Conservation (phyloP, 2,797 vertebrate genomes). For the Rhyacichthys aspro region DNA sequence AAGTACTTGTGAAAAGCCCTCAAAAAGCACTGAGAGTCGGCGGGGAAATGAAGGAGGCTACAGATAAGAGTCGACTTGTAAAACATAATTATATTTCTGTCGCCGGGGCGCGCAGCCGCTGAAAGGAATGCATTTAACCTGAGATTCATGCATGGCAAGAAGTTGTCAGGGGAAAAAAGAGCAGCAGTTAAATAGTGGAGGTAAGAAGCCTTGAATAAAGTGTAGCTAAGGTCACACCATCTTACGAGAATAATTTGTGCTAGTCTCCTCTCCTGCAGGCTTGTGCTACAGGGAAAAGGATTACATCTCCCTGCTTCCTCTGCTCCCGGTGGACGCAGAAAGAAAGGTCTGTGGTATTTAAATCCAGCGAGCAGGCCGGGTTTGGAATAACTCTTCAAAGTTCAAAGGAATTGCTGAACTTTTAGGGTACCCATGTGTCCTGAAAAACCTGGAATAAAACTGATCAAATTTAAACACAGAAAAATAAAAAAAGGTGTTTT, state of each 20-base stretch:
- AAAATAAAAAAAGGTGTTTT: too few relatives aligned
- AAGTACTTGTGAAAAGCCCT: conserved; percentile 76
- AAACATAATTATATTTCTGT: conserved; percentile 83
- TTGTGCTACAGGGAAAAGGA: conserved; percentile 68
- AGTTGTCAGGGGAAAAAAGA: conserved; percentile 59
- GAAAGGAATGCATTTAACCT: conserved; percentile 81
- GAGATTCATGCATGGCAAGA: conserved; percentile 77
- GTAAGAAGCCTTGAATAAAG: conserved; percentile 75
- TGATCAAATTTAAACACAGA: too few relatives aligned
- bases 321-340: conserved; percentile 40
- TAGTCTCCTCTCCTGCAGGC: conserved; percentile 57
- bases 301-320: conserved; percentile 64
- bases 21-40: conserved; percentile 59
- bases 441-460: neutral
- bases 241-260: conserved; percentile 71
- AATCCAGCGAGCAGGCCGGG: conserved; percentile 63
- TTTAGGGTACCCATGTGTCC: conserved; percentile 1
- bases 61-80: conserved; percentile 80
- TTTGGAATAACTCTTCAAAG: conserved; percentile 51
- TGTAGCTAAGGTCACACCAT: conserved; percentile 71
- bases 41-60: conserved; percentile 66
- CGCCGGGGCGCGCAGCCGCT: conserved; percentile 60
- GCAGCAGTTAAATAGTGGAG: conserved; percentile 69
- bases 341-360: conserved; percentile 66
- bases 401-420: conserved; percentile 46